Evolutionary conservation across 1,140 invertebrate species (phyloP).

Genomic region (Saccostrea echinata): DNA sequence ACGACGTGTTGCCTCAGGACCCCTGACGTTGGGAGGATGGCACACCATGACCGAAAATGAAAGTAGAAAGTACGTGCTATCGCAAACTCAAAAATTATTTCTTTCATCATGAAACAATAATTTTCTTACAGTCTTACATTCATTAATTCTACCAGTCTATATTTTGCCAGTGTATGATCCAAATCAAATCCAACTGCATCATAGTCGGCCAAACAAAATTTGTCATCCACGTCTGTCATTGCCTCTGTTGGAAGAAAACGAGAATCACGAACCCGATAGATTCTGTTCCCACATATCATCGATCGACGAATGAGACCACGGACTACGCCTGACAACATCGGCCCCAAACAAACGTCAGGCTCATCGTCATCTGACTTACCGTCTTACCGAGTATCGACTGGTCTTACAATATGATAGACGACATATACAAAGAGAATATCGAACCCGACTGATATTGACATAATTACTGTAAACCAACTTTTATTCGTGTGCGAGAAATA

Average conservation of each 20-base stretch:
- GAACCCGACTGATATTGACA: neutral
- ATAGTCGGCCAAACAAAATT: slow-evolving; percentile 81
- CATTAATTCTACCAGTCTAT: slow-evolving; percentile 82
- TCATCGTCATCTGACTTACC: no score
- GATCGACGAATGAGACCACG: no score
- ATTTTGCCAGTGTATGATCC: slow-evolving; percentile 87
- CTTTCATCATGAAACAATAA: neutral
- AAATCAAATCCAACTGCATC: slow-evolving; percentile 91
- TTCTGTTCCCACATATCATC: neutral
- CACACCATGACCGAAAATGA: neutral
- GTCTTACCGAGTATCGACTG: no score
- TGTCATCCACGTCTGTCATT: neutral
- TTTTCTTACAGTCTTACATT: slow-evolving; percentile 57
- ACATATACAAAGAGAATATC: neutral
- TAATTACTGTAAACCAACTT: no score
- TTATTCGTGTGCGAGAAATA: no score
- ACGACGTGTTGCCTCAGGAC: no score
- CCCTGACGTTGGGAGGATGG: no score
- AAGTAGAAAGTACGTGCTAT: neutral
- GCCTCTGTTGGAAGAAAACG: neutral
- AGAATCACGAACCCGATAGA: neutral
- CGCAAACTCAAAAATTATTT: no score
- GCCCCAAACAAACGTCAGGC: no score
- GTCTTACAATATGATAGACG: no score
- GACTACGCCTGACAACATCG: no score